Conservation (phyloP, 2,797 vertebrate genomes). For the Myotis vivesi region DNA sequence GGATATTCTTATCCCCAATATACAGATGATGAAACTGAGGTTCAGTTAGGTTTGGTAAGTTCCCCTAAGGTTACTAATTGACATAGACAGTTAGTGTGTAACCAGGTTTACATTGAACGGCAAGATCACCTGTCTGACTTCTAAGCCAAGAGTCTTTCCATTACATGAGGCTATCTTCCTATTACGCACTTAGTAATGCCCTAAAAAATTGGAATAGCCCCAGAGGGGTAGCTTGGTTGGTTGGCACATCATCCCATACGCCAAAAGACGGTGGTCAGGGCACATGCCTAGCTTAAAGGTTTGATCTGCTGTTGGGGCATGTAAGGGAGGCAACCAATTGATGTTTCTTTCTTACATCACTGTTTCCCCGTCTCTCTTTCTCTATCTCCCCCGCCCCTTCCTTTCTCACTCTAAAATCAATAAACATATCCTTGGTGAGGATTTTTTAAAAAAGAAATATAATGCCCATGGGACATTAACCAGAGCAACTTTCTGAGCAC, state of each 20-base stretch:
- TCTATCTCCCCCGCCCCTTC: not conserved
- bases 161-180: not conserved
- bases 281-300: not conserved
- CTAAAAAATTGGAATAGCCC: not conserved
- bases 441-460: not conserved
- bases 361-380: not conserved
- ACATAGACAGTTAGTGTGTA: not conserved
- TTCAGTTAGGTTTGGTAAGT: not conserved
- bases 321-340: not conserved
- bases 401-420: not conserved
- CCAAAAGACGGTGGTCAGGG: not conserved
- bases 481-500: not conserved
- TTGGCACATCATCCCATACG: not conserved
- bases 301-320: not conserved
- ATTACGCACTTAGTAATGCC: fast-evolving
- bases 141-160: not conserved
- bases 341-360: not conserved
- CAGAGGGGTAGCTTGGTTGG: not conserved
- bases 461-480: not conserved
- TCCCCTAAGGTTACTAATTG: not conserved
- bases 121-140: not conserved
- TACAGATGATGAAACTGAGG: not conserved
- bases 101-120: not conserved
- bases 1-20: not conserved
- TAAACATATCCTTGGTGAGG: not conserved